Evolutionary conservation across 2,113 vertebrate species (phyloP).

Genomic region (Machaerirhynchus nigripectus): DNA sequence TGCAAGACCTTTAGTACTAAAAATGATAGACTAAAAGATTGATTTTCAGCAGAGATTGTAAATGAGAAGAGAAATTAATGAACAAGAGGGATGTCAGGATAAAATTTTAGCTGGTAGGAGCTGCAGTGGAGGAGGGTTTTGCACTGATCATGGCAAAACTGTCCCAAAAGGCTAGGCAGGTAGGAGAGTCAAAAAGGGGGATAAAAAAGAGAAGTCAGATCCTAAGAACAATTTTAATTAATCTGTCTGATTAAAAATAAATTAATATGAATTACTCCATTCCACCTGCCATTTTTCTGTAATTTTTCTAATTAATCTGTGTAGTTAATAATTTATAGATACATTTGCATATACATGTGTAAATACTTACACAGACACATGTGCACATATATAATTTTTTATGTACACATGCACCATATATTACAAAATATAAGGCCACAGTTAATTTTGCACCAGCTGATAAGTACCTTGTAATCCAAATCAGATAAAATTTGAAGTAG

Average conservation of each 20-base stretch:
- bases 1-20: background rate
- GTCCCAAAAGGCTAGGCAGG: background rate
- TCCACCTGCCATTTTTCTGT: background rate
- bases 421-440: background rate
- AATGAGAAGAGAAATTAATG: background rate
- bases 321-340: background rate
- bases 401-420: background rate
- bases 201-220: background rate
- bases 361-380: background rate
- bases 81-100: background rate
- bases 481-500: background rate
- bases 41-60: background rate
- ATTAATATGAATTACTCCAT: background rate
- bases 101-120: background rate
- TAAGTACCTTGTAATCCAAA: constrained; percentile 20
- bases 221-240: background rate
- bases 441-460: background rate
- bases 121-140: background rate
- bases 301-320: background rate
- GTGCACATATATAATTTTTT: background rate
- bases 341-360: background rate
- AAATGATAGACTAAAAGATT: background rate
- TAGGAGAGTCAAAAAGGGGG: background rate
- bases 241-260: background rate
- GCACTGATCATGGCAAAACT: background rate